Evolutionary conservation across 2,113 vertebrate species (phyloP).

Genomic region (Apteryx owenii): DNA sequence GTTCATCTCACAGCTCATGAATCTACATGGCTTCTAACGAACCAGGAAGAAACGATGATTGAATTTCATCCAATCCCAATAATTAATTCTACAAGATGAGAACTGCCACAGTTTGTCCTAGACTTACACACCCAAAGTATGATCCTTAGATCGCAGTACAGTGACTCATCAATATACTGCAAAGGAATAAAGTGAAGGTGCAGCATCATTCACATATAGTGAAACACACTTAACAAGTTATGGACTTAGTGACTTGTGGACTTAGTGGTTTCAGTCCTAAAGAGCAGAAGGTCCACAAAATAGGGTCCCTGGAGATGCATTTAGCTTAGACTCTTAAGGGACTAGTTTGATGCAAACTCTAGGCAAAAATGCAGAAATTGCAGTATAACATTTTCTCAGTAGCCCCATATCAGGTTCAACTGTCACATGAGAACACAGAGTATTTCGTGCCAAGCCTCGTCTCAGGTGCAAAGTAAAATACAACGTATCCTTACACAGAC

Average conservation of each 20-base stretch:
- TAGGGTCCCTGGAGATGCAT: not conserved
- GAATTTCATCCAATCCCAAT: conserved; percentile 34
- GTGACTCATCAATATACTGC: conserved; percentile 28
- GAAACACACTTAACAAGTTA: not conserved
- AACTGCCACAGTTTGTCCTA: not conserved
- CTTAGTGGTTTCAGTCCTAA: not conserved
- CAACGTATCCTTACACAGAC: not conserved
- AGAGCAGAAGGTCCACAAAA: not conserved
- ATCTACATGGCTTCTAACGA: not conserved
- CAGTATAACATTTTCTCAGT: not conserved
- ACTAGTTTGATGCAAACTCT: not conserved
- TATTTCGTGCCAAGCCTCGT: not conserved
- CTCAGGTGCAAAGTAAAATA: not conserved
- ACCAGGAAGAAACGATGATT: not conserved
- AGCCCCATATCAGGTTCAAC: not conserved
- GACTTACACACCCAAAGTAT: conserved; percentile 35
- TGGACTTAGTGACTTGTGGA: not conserved
- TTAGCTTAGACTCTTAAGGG: not conserved
- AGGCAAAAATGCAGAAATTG: not conserved
- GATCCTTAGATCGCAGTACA: conserved; percentile 29
- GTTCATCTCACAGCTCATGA: not conserved
- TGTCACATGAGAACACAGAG: not conserved
- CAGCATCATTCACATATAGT: not conserved
- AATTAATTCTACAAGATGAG: conserved; percentile 20
- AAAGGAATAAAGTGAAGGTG: not conserved